Percentiles rank a stretch among this genome's conserved stretches.
Evolutionary conservation across 2,888 invertebrate species (phyloP).

Genomic region (Rutpela maculata): DNA sequence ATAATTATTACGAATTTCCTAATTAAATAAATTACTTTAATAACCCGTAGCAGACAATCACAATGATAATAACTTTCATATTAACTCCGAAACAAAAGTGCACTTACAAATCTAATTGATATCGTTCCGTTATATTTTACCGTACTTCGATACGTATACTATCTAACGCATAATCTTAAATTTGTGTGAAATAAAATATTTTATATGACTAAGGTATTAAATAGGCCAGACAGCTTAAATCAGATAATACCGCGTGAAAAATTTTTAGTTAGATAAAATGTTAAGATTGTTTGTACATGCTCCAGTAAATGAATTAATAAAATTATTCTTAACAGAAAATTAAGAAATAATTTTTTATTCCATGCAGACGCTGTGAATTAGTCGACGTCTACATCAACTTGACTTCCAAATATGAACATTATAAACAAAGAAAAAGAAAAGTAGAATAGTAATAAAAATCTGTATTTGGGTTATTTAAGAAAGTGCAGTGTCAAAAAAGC

Average conservation of each 20-base stretch:
- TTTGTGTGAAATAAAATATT: background rate
- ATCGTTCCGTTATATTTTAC: constrained; percentile 12
- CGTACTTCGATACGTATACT: background rate
- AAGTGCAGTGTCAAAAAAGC: no score
- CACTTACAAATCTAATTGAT: background rate
- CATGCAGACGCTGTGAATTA: no score
- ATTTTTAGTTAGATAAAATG: background rate
- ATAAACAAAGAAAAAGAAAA: no score
- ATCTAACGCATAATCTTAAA: background rate
- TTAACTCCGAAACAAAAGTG: constrained; percentile 3
- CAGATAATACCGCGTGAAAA: background rate
- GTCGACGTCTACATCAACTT: no score
- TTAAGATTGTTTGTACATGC: background rate
- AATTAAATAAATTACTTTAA: constrained; percentile 50
- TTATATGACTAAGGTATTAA: background rate
- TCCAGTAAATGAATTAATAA: background rate
- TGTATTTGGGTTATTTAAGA: no score
- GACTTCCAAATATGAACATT: no score
- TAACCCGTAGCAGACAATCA: constrained; percentile 3
- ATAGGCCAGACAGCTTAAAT: background rate
- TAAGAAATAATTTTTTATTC: no score
- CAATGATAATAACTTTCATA: constrained; percentile 12
- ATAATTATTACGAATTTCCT: constrained; percentile 49
- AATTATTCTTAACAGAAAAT: no score
- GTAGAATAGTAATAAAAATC: no score